Percentiles rank a stretch among this genome's conserved stretches.
These are phyloP conservation scores for Sceloporus tristichus DNA, from an alignment of 2,113 vertebrate species.

Conservation along the genomic window DNA sequence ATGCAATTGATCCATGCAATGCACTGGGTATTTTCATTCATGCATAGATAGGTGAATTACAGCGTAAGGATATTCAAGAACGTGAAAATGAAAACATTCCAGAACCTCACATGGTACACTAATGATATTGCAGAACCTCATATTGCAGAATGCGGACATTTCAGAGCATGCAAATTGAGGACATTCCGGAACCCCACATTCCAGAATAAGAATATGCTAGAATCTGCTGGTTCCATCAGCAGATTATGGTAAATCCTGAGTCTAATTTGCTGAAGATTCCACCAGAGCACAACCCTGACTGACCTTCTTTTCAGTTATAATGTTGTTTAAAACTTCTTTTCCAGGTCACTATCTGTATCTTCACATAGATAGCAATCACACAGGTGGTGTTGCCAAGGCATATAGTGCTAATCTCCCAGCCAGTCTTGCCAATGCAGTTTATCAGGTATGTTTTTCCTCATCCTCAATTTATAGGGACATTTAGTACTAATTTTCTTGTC, in stretches of 20 bases:
- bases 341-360: conserved; percentile 88
- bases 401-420: conserved; percentile 80
- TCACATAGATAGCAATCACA: conserved; percentile 71
- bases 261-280: conserved; percentile 4
- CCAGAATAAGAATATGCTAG: neutral
- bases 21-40: neutral
- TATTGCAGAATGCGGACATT: neutral
- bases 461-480: neutral
- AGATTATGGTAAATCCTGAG: neutral
- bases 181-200: neutral
- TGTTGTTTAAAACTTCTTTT: conserved; percentile 4
- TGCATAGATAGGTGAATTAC: neutral
- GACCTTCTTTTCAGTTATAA: neutral
- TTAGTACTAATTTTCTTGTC: neutral
- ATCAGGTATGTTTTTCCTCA: conserved; percentile 77
- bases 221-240: neutral
- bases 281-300: neutral
- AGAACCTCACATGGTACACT: too few species aligned
- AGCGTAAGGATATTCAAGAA: too few species aligned
- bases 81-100: neutral
- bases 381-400: conserved; percentile 67
- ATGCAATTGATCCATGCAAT: neutral
- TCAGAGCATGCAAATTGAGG: too few species aligned
- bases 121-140: neutral
- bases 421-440: conserved; percentile 71